phyloP scores from a whole-genome alignment of 2,888 invertebrate genomes.

The Meiosimyza platycephala region DNA sequence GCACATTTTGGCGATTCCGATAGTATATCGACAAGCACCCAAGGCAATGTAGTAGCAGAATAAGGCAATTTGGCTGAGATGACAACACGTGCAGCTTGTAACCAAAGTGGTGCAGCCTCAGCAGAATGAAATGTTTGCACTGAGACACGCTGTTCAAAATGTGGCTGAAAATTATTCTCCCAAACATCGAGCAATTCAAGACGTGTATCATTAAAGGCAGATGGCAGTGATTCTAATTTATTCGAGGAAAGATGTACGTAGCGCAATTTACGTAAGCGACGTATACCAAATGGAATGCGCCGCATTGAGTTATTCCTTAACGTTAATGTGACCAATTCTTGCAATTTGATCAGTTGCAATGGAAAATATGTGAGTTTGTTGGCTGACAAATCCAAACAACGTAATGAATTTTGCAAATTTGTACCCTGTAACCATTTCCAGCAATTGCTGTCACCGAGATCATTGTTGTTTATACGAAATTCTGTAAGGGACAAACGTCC shows the following conservation, averaged over 20 bases:
- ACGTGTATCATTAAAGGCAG: slow-evolving; percentile 58
- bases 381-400: slow-evolving; percentile 74
- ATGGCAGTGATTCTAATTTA: slow-evolving; percentile 61
- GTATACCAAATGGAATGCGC: slow-evolving; percentile 75
- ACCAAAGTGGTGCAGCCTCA: slow-evolving; percentile 55
- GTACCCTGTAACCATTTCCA: slow-evolving; percentile 74
- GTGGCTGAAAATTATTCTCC: slow-evolving; percentile 59
- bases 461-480: slow-evolving; percentile 75
- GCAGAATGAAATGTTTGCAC: slow-evolving; percentile 32
- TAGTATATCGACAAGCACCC: slow-evolving; percentile 59
- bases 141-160: slow-evolving; percentile 43
- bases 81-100: slow-evolving; percentile 57
- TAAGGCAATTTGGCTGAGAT: slow-evolving; percentile 53
- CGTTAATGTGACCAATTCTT: slow-evolving; percentile 73
- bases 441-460: slow-evolving; percentile 70
- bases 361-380: slow-evolving; percentile 74
- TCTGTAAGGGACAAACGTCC: slow-evolving; percentile 74
- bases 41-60: slow-evolving; percentile 54
- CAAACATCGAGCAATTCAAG: slow-evolving; percentile 62
- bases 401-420: slow-evolving; percentile 69
- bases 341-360: slow-evolving; percentile 73
- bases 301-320: slow-evolving; percentile 73
- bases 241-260: slow-evolving; percentile 61
- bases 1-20: slow-evolving; percentile 61
- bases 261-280: slow-evolving; percentile 67